Conservation (phyloP, 2,797 vertebrate species). For the Cyclura pinguis region DNA sequence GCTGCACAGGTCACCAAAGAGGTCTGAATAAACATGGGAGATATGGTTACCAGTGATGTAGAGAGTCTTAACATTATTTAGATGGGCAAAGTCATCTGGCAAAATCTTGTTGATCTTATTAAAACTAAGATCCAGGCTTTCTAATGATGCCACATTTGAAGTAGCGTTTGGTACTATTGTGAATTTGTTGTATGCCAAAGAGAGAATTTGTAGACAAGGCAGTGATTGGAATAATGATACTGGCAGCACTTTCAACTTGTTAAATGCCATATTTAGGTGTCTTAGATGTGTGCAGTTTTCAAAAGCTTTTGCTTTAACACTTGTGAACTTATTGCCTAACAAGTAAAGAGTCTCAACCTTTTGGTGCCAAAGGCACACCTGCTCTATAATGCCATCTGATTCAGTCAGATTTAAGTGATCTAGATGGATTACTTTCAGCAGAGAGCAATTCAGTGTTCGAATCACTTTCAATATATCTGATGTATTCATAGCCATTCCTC, state of each 20-base stretch:
- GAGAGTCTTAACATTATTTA: conserved; percentile 68
- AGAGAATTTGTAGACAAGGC: conserved; percentile 46
- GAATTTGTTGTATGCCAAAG: conserved; percentile 51
- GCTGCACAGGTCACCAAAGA: conserved; percentile 76
- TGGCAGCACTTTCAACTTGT: conserved; percentile 59
- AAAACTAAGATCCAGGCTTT: conserved; percentile 75
- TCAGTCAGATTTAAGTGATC: conserved; percentile 61
- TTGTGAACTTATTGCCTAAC: conserved; percentile 65
- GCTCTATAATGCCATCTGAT: conserved; percentile 64
- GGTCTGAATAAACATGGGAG: conserved; percentile 72
- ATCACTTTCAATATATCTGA: conserved; percentile 58
- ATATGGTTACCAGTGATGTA: conserved; percentile 84
- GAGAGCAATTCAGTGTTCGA: conserved; percentile 69
- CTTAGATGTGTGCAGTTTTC: conserved; percentile 60
- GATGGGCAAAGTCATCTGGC: conserved; percentile 3
- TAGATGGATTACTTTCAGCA: conserved; percentile 69
- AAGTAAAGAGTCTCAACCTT: conserved; percentile 72
- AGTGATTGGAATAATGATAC: conserved; percentile 58
- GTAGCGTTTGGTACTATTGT: conserved; percentile 31
- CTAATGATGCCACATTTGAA: conserved; percentile 64
- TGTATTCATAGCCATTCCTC: conserved; percentile 61
- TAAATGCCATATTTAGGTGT: conserved; percentile 60
- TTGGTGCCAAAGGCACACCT: conserved; percentile 77
- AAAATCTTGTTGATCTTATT: conserved; percentile 70
- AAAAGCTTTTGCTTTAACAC: conserved; percentile 57